Percentiles rank a stretch among this genome's conserved stretches.
Evolutionary conservation across 2,113 vertebrate genomes (phyloP).

Genomic region (Rynchops niger): DNA sequence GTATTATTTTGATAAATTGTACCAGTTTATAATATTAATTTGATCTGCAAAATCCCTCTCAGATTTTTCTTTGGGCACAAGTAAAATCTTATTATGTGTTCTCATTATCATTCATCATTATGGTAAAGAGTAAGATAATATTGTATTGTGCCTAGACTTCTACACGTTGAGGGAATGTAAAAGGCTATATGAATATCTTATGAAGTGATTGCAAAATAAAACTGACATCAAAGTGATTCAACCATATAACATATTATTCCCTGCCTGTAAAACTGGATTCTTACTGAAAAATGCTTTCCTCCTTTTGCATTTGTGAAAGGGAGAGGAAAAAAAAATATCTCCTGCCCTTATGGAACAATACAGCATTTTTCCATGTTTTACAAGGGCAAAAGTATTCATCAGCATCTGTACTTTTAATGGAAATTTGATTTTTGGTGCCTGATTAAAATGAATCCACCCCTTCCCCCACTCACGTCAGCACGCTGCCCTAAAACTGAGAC

Average conservation of each 20-base stretch:
- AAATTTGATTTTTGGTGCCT: not conserved
- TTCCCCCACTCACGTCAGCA: not conserved
- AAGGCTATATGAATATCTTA: slow-evolving; percentile 53
- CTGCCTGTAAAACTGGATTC: slow-evolving; percentile 13
- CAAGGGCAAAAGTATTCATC: not conserved
- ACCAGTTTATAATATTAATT: slow-evolving; percentile 41
- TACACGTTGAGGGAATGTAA: slow-evolving; percentile 21
- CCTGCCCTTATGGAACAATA: not conserved
- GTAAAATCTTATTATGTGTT: slow-evolving; percentile 45
- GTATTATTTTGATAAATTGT: slow-evolving; percentile 41
- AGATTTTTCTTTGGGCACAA: slow-evolving; percentile 46
- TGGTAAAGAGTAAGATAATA: slow-evolving; percentile 47
- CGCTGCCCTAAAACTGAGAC: not conserved
- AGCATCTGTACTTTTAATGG: not conserved
- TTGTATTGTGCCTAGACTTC: slow-evolving; percentile 32
- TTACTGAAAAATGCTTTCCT: not conserved
- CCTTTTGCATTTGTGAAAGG: not conserved
- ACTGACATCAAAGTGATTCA: slow-evolving; percentile 47
- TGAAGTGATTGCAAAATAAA: slow-evolving; percentile 52
- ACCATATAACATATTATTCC: slow-evolving; percentile 2
- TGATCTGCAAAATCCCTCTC: slow-evolving; percentile 27
- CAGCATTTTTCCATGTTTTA: not conserved
- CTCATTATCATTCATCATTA: slow-evolving; percentile 53
- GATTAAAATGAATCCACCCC: not conserved
- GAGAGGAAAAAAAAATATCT: not conserved